phyloP scores from a whole-genome alignment of 2,888 invertebrate genomes.

The Escarpia spicata region DNA sequence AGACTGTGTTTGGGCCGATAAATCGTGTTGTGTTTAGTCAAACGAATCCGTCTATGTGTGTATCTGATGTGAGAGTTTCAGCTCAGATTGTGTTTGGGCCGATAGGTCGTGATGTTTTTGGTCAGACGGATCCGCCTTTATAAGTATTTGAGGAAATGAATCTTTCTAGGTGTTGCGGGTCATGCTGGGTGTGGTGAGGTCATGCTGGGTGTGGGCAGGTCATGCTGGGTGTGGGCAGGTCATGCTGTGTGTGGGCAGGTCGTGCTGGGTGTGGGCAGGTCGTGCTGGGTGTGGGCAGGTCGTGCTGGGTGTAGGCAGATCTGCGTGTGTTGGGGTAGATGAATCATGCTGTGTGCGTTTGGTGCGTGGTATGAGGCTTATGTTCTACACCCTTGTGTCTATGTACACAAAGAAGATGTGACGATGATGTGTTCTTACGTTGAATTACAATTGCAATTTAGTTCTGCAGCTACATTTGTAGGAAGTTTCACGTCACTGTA shows the following conservation, averaged over 20 bases:
- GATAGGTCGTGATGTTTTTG: neutral
- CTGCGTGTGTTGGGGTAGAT: no score
- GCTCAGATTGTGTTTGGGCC: neutral
- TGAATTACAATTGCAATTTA: neutral
- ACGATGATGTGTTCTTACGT: neutral
- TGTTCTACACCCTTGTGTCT: neutral
- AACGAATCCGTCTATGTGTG: neutral
- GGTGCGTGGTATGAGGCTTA: neutral
- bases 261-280: neutral
- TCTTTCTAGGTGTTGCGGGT: neutral
- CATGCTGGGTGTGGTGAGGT: neutral
- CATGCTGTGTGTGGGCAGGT: neutral
- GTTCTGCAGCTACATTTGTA: neutral
- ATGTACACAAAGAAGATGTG: neutral
- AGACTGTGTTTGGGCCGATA: neutral
- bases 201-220: neutral
- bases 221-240: neutral
- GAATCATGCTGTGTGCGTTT: neutral
- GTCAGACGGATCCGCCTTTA: neutral
- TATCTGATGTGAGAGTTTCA: neutral
- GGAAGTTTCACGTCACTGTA: neutral
- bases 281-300: neutral
- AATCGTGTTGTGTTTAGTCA: neutral
- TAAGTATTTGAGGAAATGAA: neutral
- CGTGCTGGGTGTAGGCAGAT: no score